phyloP scores from a whole-genome alignment of 2,888 invertebrate genomes.

The Lomographa bimaculata region DNA sequence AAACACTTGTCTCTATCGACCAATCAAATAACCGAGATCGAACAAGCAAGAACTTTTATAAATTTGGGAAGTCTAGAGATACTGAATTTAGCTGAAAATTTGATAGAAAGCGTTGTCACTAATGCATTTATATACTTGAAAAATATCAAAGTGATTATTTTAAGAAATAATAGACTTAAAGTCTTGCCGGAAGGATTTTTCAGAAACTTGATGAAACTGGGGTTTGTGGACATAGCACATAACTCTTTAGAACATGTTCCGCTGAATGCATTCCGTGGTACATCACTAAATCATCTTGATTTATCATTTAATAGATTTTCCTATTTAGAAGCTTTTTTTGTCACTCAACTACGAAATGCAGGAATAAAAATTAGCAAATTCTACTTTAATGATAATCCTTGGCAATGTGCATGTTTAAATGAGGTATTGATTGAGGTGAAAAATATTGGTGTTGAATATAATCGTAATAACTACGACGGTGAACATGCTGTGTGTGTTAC shows the following conservation, averaged over 20 bases:
- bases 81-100: slow-evolving; percentile 54
- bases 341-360: slow-evolving; percentile 56
- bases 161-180: slow-evolving; percentile 54
- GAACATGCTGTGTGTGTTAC: slow-evolving; percentile 56
- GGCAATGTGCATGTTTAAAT: slow-evolving; percentile 65
- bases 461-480: slow-evolving; percentile 52
- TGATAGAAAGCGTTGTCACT: slow-evolving; percentile 47
- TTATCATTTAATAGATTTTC: slow-evolving; percentile 58
- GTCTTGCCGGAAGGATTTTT: slow-evolving; percentile 55
- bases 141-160: slow-evolving; percentile 49
- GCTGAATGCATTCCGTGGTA: slow-evolving; percentile 56
- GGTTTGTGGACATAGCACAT: slow-evolving; percentile 53
- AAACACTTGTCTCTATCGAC: slow-evolving; percentile 50
- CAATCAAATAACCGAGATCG: slow-evolving; percentile 52
- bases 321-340: slow-evolving; percentile 62
- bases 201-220: slow-evolving; percentile 46
- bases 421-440: slow-evolving; percentile 61
- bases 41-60: slow-evolving; percentile 40
- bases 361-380: slow-evolving; percentile 55
- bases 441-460: slow-evolving; percentile 50
- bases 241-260: slow-evolving; percentile 56
- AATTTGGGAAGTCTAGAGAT: slow-evolving; percentile 50
- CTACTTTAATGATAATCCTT: slow-evolving; percentile 64
- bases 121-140: slow-evolving; percentile 53
- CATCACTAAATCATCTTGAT: slow-evolving; percentile 55